phyloP scores from a whole-genome alignment of 2,113 vertebrate species.

The Onychorhynchus coronatus region DNA sequence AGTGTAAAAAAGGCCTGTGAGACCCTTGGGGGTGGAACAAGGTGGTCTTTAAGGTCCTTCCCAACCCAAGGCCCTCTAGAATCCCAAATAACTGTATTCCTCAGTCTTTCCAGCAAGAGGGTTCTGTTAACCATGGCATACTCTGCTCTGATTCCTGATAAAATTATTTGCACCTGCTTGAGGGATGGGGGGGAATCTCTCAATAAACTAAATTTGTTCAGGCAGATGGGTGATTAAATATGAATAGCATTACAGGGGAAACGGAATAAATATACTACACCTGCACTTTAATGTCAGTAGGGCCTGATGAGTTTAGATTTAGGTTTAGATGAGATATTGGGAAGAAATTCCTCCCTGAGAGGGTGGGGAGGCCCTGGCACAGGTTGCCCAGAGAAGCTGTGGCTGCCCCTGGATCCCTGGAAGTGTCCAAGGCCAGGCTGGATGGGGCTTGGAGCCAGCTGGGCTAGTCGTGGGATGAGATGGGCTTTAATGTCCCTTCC shows the following conservation, averaged over 20 bases:
- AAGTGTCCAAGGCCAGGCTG: rapidly evolving
- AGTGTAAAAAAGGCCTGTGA: background rate
- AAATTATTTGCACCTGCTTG: background rate
- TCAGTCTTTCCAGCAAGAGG: background rate
- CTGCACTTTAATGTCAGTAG: background rate
- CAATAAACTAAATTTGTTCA: background rate
- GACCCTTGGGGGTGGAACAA: background rate
- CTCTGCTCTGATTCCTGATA: background rate
- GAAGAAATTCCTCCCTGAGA: background rate
- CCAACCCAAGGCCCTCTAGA: background rate
- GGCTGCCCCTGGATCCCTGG: background rate
- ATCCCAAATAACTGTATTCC: background rate
- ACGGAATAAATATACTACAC: background rate
- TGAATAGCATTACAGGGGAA: background rate
- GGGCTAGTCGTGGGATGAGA: background rate
- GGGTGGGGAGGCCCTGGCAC: background rate
- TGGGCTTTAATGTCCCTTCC: background rate
- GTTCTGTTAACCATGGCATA: background rate
- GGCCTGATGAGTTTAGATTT: background rate
- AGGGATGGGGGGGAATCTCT: background rate
- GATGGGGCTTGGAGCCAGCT: rapidly evolving
- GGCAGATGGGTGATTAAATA: background rate
- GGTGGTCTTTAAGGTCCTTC: background rate
- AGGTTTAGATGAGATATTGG: background rate
- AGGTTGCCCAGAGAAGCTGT: background rate